phyloP scores from a whole-genome alignment of 2,797 vertebrate species.

The Peromyscus melanophrys region DNA sequence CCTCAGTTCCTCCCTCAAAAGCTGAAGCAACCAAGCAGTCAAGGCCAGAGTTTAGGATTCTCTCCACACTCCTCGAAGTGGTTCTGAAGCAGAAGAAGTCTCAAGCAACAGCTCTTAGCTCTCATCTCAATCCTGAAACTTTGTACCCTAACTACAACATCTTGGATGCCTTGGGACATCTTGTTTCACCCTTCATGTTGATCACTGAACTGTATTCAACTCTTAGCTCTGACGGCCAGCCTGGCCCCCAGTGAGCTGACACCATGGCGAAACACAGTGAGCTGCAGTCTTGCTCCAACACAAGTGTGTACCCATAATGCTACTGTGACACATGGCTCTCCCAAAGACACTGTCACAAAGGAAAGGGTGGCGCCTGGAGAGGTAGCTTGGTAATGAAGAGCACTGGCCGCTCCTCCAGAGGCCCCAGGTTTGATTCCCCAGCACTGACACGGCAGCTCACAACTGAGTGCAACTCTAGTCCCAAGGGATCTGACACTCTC shows the following conservation, averaged over 20 bases:
- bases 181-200: neutral
- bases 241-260: neutral
- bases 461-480: neutral
- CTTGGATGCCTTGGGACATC: neutral
- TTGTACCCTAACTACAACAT: neutral
- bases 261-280: neutral
- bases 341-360: neutral
- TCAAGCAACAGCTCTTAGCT: neutral
- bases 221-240: neutral
- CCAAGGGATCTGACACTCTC: neutral
- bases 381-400: neutral
- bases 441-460: neutral
- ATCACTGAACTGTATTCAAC: neutral
- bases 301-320: neutral
- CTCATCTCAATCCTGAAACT: neutral
- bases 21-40: neutral
- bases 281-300: neutral
- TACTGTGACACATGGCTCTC: neutral
- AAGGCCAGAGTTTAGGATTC: neutral
- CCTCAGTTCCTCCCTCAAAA: conserved; percentile 15
- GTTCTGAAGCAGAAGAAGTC: neutral
- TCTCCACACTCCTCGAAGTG: neutral
- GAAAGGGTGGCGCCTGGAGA: neutral
- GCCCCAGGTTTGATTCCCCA: neutral
- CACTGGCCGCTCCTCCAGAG: neutral